These are phyloP conservation scores for Clarias laeviceps DNA, from an alignment of 2,797 vertebrate species.

Conservation along the genomic window DNA sequence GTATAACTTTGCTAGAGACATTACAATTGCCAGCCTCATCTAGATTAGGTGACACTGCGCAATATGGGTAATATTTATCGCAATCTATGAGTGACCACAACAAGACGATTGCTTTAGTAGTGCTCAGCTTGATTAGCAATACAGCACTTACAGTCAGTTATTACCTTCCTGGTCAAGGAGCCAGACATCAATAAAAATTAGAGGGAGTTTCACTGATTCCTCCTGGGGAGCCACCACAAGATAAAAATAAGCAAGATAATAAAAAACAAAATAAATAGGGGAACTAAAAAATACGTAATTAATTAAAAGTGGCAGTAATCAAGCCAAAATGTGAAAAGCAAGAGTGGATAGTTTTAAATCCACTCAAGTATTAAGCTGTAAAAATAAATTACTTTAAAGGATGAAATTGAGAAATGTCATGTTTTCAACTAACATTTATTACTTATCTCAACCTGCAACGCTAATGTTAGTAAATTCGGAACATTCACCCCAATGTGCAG, in stretches of 20 bases:
- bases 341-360: background rate
- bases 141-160: conserved; percentile 76
- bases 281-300: background rate
- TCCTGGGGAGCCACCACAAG: conserved; percentile 59
- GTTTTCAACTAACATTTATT: conserved; percentile 22
- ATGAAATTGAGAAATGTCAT: background rate
- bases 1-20: conserved; percentile 83
- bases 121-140: conserved; percentile 69
- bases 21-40: conserved; percentile 80
- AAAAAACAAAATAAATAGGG: conserved; percentile 10
- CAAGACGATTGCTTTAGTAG: conserved; percentile 72
- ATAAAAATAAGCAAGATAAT: conserved; percentile 16
- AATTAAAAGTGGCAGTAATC: background rate
- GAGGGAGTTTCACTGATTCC: conserved; percentile 62
- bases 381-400: background rate
- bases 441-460: background rate
- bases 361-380: background rate
- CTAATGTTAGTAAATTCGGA: background rate
- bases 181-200: conserved; percentile 75
- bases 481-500: background rate
- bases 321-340: background rate
- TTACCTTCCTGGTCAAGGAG: conserved; percentile 75
- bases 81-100: conserved; percentile 66
- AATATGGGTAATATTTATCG: conserved; percentile 82
- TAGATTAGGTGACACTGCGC: too few species aligned